These are phyloP conservation scores for Meandrina meandrites DNA, from an alignment of 92 coral and sea anemone species.

Conservation along the genomic window DNA sequence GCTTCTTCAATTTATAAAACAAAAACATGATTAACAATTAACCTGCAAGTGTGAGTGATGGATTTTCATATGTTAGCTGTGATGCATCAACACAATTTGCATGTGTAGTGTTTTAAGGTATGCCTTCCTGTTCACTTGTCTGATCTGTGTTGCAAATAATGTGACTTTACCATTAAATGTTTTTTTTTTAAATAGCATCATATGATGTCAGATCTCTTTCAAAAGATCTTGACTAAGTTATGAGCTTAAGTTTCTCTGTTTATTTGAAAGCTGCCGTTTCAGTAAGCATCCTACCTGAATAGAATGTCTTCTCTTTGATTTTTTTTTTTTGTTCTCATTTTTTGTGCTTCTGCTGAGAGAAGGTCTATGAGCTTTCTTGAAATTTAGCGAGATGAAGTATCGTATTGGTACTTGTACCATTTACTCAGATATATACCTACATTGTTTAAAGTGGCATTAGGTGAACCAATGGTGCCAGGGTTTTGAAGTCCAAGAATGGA, in stretches of 20 bases:
- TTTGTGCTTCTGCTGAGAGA: not conserved
- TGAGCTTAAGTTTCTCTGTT: not conserved
- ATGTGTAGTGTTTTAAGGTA: slow-evolving; percentile 19
- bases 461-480: not conserved
- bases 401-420: too few relatives aligned
- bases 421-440: not conserved
- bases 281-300: not conserved
- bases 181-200: not conserved
- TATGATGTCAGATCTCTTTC: not conserved
- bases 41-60: not conserved
- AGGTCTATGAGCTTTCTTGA: not conserved
- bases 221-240: not conserved
- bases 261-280: not conserved
- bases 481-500: not conserved
- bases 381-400: too few relatives aligned
- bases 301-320: not conserved
- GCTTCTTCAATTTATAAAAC: not conserved
- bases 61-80: not conserved
- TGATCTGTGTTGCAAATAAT: not conserved
- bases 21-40: not conserved
- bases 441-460: not conserved
- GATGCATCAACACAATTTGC: slow-evolving; percentile 12
- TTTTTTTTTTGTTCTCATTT: not conserved
- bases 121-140: slow-evolving; percentile 18
- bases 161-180: not conserved